phyloP scores from a whole-genome alignment of 2,797 vertebrate species.

The Chloroceryle amazona region DNA sequence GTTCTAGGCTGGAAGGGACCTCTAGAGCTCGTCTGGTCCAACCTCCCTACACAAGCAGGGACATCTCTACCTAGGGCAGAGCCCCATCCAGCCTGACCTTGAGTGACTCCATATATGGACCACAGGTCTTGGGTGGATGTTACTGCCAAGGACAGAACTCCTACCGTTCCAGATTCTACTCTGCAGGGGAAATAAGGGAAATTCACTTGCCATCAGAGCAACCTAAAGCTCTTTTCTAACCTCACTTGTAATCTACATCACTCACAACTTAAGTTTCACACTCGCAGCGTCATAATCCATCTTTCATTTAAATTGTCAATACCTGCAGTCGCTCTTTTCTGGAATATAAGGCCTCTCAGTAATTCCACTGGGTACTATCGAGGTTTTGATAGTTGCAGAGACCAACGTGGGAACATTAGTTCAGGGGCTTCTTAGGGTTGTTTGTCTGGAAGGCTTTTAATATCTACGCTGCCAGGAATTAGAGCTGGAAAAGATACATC shows the following conservation, averaged over 20 bases:
- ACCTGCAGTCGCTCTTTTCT: background rate
- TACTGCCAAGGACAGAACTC: background rate
- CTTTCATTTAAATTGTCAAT: background rate
- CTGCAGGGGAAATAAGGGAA: constrained; percentile 3
- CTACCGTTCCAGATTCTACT: background rate
- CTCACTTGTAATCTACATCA: background rate
- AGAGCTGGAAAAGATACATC: background rate
- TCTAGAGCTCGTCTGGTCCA: too few relatives aligned
- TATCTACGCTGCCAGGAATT: background rate
- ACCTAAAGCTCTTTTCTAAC: background rate
- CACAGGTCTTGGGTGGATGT: background rate
- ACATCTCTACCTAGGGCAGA: too few relatives aligned
- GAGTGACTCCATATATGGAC: background rate
- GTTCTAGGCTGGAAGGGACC: too few relatives aligned
- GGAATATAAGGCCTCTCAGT: background rate
- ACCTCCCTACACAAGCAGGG: too few relatives aligned
- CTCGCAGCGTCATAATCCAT: background rate
- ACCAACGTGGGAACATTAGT: background rate
- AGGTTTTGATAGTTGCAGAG: background rate
- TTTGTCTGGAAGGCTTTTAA: background rate
- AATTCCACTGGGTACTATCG: background rate
- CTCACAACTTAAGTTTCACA: background rate
- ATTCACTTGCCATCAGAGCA: background rate
- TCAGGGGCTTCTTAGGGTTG: background rate
- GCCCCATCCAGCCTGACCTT: too few relatives aligned